Conservation (phyloP, 2,888 invertebrate genomes). For the Mycalesis mineus region DNA sequence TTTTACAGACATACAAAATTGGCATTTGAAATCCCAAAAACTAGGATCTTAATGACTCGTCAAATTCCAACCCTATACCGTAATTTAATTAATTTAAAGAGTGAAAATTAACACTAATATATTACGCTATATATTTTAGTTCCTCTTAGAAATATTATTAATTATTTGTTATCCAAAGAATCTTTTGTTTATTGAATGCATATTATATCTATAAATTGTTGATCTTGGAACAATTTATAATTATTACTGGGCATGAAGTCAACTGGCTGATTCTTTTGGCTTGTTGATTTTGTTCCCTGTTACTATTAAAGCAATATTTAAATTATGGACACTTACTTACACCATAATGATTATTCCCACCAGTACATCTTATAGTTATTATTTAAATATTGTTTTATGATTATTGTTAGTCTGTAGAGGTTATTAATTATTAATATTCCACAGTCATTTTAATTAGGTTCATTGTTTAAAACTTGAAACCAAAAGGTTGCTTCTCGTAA, state of each 20-base stretch:
- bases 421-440: constrained; percentile 70
- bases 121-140: constrained; percentile 59
- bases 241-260: constrained; percentile 45
- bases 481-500: constrained; percentile 76
- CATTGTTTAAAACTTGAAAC: constrained; percentile 56
- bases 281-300: constrained; percentile 45
- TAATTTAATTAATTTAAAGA: constrained; percentile 37
- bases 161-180: constrained; percentile 76
- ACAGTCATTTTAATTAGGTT: constrained; percentile 72
- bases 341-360: constrained; percentile 67
- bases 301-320: constrained; percentile 68
- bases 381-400: constrained; percentile 72
- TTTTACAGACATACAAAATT: constrained; percentile 62
- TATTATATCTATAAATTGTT: constrained; percentile 67
- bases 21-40: constrained; percentile 62
- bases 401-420: constrained; percentile 63
- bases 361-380: constrained; percentile 65
- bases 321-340: constrained; percentile 61
- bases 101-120: constrained; percentile 43
- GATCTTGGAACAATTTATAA: constrained; percentile 52
- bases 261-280: constrained; percentile 41
- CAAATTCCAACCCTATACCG: constrained; percentile 42
- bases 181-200: constrained; percentile 48
- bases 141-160: constrained; percentile 74
- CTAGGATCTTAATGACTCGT: constrained; percentile 34